A percentile compares a stretch with the other conserved stretches of the same genome.
Conservation (phyloP, 2,797 vertebrate species). For the Sternotherus odoratus region DNA sequence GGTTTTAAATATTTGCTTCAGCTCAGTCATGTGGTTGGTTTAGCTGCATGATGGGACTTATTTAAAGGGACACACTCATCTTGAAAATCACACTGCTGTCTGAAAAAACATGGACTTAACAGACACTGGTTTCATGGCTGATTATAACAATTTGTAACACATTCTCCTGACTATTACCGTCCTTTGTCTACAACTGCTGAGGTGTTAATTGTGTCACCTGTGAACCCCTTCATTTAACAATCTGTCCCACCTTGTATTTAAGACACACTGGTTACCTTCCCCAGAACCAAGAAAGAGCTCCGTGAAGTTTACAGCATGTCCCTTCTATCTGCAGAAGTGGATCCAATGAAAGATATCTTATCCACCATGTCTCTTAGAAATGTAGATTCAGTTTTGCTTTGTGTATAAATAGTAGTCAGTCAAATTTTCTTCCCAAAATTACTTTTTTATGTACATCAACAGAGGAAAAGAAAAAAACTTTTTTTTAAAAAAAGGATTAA, state of each 20-base stretch:
- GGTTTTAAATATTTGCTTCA: conserved; percentile 48
- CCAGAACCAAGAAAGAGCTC: too few species aligned
- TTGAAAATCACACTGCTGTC: conserved; percentile 22
- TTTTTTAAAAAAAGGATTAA: not conserved
- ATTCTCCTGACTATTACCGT: too few species aligned
- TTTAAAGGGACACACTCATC: conserved; percentile 44
- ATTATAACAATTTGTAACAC: too few species aligned
- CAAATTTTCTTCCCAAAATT: conserved; percentile 2
- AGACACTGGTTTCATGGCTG: too few species aligned
- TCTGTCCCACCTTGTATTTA: too few species aligned
- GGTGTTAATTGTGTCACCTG: too few species aligned
- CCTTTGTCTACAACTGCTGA: too few species aligned
- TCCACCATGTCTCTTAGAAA: not conserved
- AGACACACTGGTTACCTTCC: too few species aligned
- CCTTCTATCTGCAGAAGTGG: not conserved
- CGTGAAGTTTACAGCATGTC: not conserved
- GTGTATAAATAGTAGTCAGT: not conserved
- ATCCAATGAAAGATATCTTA: not conserved
- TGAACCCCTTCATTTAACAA: too few species aligned
- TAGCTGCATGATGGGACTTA: conserved; percentile 13
- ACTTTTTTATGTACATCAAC: conserved; percentile 19
- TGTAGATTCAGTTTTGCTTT: not conserved
- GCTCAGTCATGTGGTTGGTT: not conserved
- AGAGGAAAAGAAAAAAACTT: conserved; percentile 6
- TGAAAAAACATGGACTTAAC: not conserved